phyloP scores from a whole-genome alignment of 2,888 invertebrate genomes.

The Orgyia antiqua region DNA sequence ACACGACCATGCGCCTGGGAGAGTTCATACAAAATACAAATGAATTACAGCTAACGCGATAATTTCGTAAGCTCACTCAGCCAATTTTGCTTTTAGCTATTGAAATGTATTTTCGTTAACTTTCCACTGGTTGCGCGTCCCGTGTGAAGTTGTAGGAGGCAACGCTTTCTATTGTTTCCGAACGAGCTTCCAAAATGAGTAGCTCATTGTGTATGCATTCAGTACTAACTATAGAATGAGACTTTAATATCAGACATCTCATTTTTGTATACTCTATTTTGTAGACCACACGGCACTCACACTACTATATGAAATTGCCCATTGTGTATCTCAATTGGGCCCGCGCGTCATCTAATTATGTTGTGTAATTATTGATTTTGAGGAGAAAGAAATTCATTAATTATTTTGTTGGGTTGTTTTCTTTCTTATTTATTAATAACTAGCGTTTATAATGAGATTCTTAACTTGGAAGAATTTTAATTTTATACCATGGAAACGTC shows the following conservation, averaged over 20 bases:
- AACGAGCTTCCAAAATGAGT: constrained; percentile 35
- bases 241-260: constrained; percentile 52
- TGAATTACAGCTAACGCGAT: constrained; percentile 67
- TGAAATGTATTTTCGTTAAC: constrained; percentile 74
- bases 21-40: constrained; percentile 63
- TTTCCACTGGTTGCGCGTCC: constrained; percentile 49
- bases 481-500: too few species aligned
- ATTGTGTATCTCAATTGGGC: constrained; percentile 42
- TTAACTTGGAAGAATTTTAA: too few species aligned
- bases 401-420: constrained; percentile 7
- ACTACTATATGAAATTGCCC: constrained; percentile 39
- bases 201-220: constrained; percentile 38
- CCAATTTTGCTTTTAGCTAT: constrained; percentile 69
- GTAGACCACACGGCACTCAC: constrained; percentile 41
- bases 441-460: constrained; percentile 1
- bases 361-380: constrained; percentile 22
- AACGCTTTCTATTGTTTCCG: constrained; percentile 57
- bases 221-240: constrained; percentile 45
- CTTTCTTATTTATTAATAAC: constrained; percentile 3
- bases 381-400: constrained; percentile 12
- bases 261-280: constrained; percentile 39
- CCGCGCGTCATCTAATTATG: constrained; percentile 24
- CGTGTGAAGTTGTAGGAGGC: constrained; percentile 52
- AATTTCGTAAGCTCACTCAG: constrained; percentile 62
- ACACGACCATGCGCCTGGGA: constrained; percentile 48